Conservation (phyloP, 64 coral and sea anemone genomes). For the Montipora cactus region DNA sequence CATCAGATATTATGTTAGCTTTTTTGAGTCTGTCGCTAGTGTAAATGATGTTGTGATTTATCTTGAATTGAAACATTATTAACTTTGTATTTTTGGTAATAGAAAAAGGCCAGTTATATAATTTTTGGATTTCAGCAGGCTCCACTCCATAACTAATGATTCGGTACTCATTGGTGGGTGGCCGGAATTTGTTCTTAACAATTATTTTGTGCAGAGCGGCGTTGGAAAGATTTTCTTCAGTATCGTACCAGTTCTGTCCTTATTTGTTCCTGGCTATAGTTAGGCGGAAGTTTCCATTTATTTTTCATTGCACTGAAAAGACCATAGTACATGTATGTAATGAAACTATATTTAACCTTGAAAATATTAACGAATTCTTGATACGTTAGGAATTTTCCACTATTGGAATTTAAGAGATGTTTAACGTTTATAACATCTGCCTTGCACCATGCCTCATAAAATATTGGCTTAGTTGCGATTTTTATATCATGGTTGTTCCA, state of each 20-base stretch:
- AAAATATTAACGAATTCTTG: neutral
- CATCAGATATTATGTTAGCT: neutral
- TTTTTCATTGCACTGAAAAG: slow-evolving; percentile 22
- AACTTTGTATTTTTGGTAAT: too few relatives aligned
- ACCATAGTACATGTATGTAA: neutral
- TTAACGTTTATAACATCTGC: neutral
- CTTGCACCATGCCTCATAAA: neutral
- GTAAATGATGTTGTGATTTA: too few relatives aligned
- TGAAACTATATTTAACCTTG: neutral
- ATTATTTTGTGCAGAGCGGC: too few relatives aligned
- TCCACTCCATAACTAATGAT: too few relatives aligned
- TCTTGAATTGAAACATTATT: too few relatives aligned
- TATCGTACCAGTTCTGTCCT: neutral
- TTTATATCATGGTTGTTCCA: neutral
- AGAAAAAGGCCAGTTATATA: too few relatives aligned
- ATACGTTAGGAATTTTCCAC: neutral
- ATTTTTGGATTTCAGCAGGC: too few relatives aligned
- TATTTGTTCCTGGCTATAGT: neutral
- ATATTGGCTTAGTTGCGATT: too few relatives aligned
- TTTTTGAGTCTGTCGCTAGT: neutral
- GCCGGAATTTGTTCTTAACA: too few relatives aligned
- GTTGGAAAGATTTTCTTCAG: too few relatives aligned
- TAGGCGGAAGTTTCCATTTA: neutral
- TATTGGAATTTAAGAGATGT: neutral
- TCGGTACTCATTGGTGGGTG: too few relatives aligned